A percentile compares a stretch with the other conserved stretches of the same genome.
Conservation (phyloP, 2,797 vertebrate species). For the Eidolon dupreanum region DNA sequence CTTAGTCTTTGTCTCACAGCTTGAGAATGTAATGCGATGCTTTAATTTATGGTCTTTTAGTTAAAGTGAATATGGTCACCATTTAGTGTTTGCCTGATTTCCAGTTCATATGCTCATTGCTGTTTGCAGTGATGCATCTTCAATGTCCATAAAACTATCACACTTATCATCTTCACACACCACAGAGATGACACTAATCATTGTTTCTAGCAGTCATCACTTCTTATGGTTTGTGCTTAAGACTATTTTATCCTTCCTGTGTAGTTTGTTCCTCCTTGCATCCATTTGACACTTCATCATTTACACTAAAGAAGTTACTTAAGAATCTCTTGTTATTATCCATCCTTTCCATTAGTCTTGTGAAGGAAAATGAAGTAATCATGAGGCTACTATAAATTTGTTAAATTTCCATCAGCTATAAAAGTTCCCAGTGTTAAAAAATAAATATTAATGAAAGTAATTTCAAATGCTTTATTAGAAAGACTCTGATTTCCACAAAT, state of each 20-base stretch:
- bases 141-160: too few species aligned
- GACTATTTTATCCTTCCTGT: background rate
- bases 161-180: background rate
- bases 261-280: background rate
- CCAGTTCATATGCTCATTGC: background rate
- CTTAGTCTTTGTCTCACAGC: background rate
- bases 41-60: background rate
- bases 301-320: constrained; percentile 22
- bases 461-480: constrained; percentile 44
- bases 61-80: background rate
- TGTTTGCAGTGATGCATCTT: background rate
- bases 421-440: background rate
- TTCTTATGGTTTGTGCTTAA: background rate
- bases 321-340: background rate
- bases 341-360: background rate
- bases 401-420: background rate
- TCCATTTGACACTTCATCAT: background rate
- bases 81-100: background rate
- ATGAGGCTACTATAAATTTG: constrained; percentile 2
- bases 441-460: constrained; percentile 29
- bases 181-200: background rate
- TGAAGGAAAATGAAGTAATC: constrained; percentile 34
- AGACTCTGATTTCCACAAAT: background rate
- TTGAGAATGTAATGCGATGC: background rate
- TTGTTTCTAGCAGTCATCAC: background rate